Conservation (phyloP, 2,888 invertebrate genomes). For the Cataglyphis altisquamis region DNA sequence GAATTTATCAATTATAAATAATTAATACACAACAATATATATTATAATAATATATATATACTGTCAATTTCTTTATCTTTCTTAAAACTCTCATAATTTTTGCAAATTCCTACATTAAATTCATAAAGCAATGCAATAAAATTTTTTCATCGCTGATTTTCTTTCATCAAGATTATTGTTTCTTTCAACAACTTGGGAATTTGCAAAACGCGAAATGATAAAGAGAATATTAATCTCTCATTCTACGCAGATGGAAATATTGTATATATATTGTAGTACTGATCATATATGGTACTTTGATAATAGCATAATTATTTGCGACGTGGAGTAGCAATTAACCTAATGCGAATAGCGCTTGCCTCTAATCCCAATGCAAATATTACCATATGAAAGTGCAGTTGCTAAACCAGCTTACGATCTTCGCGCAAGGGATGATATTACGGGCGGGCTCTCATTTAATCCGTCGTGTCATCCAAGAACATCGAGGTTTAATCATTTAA, state of each 20-base stretch:
- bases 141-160: background rate
- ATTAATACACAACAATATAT: background rate
- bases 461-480: slow-evolving; percentile 11
- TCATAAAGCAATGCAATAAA: background rate
- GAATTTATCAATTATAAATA: background rate
- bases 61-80: background rate
- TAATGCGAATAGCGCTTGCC: slow-evolving; percentile 39
- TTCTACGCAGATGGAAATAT: background rate
- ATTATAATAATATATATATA: background rate
- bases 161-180: background rate
- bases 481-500: slow-evolving; percentile 28
- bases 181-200: background rate
- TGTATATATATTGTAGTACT: background rate
- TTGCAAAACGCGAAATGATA: background rate
- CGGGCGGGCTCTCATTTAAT: background rate
- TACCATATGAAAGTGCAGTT: slow-evolving; percentile 51
- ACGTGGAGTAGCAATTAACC: slow-evolving; percentile 47
- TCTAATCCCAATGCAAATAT: slow-evolving; percentile 44
- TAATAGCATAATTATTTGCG: slow-evolving; percentile 49
- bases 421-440: slow-evolving; percentile 30
- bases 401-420: slow-evolving; percentile 45
- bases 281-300: slow-evolving; percentile 35
- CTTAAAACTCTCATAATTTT: background rate
- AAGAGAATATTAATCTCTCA: background rate
- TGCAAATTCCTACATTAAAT: background rate